These are phyloP conservation scores for Rhea americana DNA, from an alignment of 2,113 vertebrate species.

Conservation along the genomic window DNA sequence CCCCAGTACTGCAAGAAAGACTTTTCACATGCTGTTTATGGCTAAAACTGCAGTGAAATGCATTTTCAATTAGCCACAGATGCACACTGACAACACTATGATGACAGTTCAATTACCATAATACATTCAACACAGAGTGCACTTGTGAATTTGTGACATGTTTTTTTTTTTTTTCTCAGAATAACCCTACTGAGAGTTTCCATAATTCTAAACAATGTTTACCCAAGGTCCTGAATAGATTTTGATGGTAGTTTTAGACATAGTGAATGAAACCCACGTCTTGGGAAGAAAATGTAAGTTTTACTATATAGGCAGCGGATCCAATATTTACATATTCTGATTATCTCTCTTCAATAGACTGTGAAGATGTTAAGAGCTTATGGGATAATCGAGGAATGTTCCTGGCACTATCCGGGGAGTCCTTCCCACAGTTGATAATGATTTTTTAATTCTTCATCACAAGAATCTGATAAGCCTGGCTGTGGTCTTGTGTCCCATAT, in stretches of 20 bases:
- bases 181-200: not conserved
- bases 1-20: not conserved
- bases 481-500: not conserved
- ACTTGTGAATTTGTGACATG: not conserved
- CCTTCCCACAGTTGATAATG: not conserved
- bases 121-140: not conserved
- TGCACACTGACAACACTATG: not conserved
- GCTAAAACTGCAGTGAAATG: not conserved
- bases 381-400: not conserved
- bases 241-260: not conserved
- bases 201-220: not conserved
- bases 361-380: not conserved
- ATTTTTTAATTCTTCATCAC: not conserved
- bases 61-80: conserved; percentile 44
- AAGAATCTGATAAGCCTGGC: not conserved
- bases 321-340: not conserved
- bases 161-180: not conserved
- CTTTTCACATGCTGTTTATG: not conserved
- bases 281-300: not conserved
- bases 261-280: not conserved
- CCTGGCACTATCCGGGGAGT: not conserved
- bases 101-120: conserved; percentile 36
- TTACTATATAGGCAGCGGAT: not conserved
- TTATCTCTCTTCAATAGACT: not conserved
- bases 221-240: not conserved